Base-by-base conservation (phyloP, 2,113 vertebrate species). In the Microcebus jonahi region DNA sequence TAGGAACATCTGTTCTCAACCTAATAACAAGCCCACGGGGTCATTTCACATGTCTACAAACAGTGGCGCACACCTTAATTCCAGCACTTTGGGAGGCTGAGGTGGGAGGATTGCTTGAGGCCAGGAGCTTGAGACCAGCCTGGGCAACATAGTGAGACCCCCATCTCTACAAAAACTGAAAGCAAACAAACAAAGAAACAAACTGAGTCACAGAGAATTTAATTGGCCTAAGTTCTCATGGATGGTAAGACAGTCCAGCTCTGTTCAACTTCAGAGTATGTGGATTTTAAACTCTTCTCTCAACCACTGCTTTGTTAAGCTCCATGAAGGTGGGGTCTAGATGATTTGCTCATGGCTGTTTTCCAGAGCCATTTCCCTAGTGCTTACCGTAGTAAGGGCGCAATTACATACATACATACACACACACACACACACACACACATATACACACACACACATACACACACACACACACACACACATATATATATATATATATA, bases 301-400 rank as follows among this genome's bases (percentile, higher is more conserved):
- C 48, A 36, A 5, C 29, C 5, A 13, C 25, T 45, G 36, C 53
- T 95, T 73, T 76, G 23, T n/a, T 77, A n/a, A 84, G 70, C 21
- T 42, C 36, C 3, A 2, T 5, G 39, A 59, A 71, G 25, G 9
- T 36, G 45, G 63, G 42, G 36, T 21, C 67, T 29, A 14, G 45
- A 48, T 48, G 5, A 53, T 93, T 85, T 82, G 36, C 85, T 82
- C 27, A 15, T 48, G 75, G 50, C 42, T 83, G 29, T 91, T 95
- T 91, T 84, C 75, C 75, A 80, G 92, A 93, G 42, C 73, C 34
- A 79, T 84, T 95, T 91, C 21, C 55, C 39, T 27, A 27, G 83
- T 45, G 53, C 27, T 95, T 77, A 57, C 9, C 31, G 21, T n/a
- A 85, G 57, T 89, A 80, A 89, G 36, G 67, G 21, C 39, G 61